Conservation (phyloP, 2,797 vertebrate genomes). For the Carcharodon carcharias region DNA sequence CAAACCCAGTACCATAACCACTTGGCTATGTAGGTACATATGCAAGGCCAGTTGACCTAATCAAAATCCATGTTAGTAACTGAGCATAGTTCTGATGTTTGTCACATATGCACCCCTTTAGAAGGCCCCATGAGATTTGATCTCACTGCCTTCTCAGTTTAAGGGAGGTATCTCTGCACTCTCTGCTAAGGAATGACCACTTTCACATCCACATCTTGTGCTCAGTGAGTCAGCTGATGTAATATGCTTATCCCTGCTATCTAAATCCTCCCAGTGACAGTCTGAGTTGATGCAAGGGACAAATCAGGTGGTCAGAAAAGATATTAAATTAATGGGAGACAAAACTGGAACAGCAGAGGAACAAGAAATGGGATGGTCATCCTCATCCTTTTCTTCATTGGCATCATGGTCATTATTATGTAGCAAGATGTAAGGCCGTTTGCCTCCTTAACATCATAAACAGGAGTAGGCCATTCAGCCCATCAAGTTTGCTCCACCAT, state of each 20-base stretch:
- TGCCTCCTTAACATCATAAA: background rate
- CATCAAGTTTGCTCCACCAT: background rate
- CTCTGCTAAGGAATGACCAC: background rate
- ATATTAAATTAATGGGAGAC: background rate
- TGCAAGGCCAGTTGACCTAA: background rate
- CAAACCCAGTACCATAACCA: too few relatives aligned
- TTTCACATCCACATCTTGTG: background rate
- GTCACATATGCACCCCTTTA: background rate
- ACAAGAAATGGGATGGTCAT: background rate
- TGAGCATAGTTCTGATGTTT: too few relatives aligned
- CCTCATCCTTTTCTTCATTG: background rate
- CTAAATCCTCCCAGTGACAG: background rate
- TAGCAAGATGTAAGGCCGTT: background rate
- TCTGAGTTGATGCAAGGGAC: background rate
- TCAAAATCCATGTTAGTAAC: background rate
- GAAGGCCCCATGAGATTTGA: background rate
- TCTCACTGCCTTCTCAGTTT: background rate
- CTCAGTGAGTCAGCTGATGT: background rate
- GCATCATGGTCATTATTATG: background rate
- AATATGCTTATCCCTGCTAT: background rate
- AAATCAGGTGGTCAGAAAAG: background rate
- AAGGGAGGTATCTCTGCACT: background rate
- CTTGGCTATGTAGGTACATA: too few relatives aligned
- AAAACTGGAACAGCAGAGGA: background rate
- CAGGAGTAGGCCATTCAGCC: background rate